phyloP scores from a whole-genome alignment of 2,113 vertebrate genomes.

The Malurus melanocephalus region DNA sequence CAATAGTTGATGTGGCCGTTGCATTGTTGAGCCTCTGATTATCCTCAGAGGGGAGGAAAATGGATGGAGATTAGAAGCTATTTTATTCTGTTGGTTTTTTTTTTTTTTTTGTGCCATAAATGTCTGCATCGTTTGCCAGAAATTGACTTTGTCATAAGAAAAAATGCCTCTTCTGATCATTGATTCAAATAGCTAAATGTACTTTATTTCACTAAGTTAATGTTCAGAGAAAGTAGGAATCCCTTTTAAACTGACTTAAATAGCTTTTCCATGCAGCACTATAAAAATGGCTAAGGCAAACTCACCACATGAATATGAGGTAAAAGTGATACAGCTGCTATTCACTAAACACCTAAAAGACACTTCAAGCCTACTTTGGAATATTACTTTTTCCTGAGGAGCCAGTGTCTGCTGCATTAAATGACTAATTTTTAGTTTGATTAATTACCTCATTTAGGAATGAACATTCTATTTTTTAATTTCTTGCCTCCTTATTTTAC shows the following conservation, averaged over 20 bases:
- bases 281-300: background rate
- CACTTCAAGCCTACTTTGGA: background rate
- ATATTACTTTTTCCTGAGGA: background rate
- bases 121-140: constrained; percentile 20
- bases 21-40: constrained; percentile 16
- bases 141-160: constrained; percentile 12
- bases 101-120: constrained; percentile 30
- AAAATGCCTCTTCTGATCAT: background rate
- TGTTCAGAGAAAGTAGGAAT: background rate
- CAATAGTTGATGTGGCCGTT: background rate
- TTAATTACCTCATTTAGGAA: background rate
- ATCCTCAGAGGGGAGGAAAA: background rate
- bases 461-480: background rate
- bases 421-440: background rate
- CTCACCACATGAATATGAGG: background rate
- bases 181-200: background rate
- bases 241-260: background rate
- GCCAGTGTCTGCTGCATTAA: background rate
- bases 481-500: background rate
- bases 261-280: background rate
- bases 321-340: background rate
- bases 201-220: background rate
- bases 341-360: background rate
- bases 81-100: background rate
- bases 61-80: background rate